Conservation (phyloP, 2,888 invertebrate genomes). For the Tetheella fluctuosa region DNA sequence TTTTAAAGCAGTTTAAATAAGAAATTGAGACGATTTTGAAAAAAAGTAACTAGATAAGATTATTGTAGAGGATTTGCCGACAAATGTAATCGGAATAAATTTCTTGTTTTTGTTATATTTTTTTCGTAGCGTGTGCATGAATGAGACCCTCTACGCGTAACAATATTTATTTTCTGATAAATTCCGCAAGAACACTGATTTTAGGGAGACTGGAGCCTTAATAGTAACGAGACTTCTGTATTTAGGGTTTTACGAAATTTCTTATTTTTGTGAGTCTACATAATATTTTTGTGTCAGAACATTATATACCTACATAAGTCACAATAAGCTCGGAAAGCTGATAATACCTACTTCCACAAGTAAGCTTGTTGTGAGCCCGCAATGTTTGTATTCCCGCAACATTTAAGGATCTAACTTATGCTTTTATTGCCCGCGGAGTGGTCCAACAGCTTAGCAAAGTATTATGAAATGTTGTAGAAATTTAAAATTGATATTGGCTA, state of each 20-base stretch:
- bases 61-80: too few species aligned
- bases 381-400: conserved; percentile 9
- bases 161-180: too few species aligned
- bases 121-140: too few species aligned
- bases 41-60: too few species aligned
- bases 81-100: too few species aligned
- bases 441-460: background rate
- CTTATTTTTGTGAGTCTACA: background rate
- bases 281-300: background rate
- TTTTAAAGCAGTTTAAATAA: too few species aligned
- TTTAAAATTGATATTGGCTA: background rate
- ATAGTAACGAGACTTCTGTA: background rate
- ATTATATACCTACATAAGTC: conserved; percentile 10
- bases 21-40: too few species aligned
- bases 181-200: too few species aligned
- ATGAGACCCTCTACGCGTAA: too few species aligned
- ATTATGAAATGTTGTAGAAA: background rate
- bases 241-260: background rate
- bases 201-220: too few species aligned
- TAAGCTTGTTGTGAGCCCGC: conserved; percentile 14
- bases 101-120: too few species aligned
- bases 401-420: conserved; percentile 9
- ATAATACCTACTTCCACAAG: conserved; percentile 13
- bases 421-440: background rate
- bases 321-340: conserved; percentile 13